Evolutionary conservation across 2,797 vertebrate genomes (phyloP).

Genomic region (Fundulus diaphanus): DNA sequence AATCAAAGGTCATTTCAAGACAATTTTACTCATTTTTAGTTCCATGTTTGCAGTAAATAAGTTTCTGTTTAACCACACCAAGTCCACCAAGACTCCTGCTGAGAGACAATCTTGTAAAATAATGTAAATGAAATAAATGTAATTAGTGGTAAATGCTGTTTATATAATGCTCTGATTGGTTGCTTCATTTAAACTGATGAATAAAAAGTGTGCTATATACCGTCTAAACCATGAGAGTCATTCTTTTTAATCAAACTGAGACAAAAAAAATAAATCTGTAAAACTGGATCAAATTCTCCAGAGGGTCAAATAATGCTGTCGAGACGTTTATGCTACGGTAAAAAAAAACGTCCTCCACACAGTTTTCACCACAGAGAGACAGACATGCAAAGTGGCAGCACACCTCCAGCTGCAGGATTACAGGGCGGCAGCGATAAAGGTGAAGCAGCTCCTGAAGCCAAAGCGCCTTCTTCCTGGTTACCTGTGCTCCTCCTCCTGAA

Average conservation of each 20-base stretch:
- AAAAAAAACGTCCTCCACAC: neutral
- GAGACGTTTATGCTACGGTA: neutral
- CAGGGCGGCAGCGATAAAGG: conserved; percentile 53
- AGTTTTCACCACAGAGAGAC: neutral
- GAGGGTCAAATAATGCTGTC: neutral
- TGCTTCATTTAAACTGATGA: conserved; percentile 53
- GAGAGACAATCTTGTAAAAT: conserved; percentile 67
- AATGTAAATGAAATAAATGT: conserved; percentile 60
- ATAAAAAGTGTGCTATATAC: conserved; percentile 59
- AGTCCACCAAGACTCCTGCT: conserved; percentile 31
- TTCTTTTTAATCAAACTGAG: neutral
- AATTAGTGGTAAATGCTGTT: conserved; percentile 49
- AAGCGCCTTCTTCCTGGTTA: conserved; percentile 20
- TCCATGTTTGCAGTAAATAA: too few relatives aligned
- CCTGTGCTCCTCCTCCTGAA: conserved; percentile 31
- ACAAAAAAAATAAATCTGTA: neutral
- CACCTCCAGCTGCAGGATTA: neutral
- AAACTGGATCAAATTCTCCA: conserved; percentile 3
- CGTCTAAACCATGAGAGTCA: conserved; percentile 15
- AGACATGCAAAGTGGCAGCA: conserved; percentile 25
- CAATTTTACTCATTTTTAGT: too few relatives aligned
- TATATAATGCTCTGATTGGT: conserved; percentile 53
- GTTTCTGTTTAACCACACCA: conserved; percentile 12
- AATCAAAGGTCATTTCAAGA: too few relatives aligned
- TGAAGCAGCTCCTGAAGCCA: conserved; percentile 64